Evolutionary conservation across 2,797 vertebrate genomes (phyloP).

Genomic region (Sebastes minor): DNA sequence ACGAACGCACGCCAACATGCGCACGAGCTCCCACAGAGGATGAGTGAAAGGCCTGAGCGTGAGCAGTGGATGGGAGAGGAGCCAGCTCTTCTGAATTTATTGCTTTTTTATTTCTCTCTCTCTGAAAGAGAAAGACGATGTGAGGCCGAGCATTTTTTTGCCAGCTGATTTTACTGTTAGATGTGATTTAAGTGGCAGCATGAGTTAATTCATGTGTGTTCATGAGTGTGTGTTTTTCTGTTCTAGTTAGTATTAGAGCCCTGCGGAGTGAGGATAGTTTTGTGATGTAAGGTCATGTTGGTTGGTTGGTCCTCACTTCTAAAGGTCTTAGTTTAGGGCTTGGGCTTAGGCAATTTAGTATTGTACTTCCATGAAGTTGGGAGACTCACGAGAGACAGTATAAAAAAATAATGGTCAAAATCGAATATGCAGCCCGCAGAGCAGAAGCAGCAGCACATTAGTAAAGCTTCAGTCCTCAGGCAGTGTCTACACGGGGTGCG

Average conservation of each 20-base stretch:
- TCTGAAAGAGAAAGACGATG: constrained; percentile 27
- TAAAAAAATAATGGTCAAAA: neutral
- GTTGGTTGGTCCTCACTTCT: neutral
- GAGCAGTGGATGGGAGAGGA: constrained; percentile 40
- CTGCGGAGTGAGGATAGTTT: neutral
- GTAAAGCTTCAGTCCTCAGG: neutral
- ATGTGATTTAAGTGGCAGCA: constrained; percentile 40
- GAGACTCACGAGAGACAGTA: neutral
- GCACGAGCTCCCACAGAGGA: neutral
- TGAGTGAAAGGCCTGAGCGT: constrained; percentile 46
- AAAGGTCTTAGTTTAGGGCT: constrained; percentile 6
- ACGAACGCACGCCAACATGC: neutral
- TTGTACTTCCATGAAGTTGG: neutral
- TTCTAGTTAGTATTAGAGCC: neutral
- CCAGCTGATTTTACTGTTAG: constrained; percentile 44
- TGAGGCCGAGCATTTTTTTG: constrained; percentile 26
- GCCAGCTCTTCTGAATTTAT: constrained; percentile 46
- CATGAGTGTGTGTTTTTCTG: neutral
- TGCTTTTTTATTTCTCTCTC: constrained; percentile 13
- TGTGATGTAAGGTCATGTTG: constrained; percentile 3
- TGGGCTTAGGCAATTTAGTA: neutral
- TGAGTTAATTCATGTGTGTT: neutral
- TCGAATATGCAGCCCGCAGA: too few relatives aligned
- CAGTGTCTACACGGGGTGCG: neutral
- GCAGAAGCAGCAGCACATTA: neutral